Conservation (phyloP, 2,113 vertebrate genomes). For the Morone saxatilis region DNA sequence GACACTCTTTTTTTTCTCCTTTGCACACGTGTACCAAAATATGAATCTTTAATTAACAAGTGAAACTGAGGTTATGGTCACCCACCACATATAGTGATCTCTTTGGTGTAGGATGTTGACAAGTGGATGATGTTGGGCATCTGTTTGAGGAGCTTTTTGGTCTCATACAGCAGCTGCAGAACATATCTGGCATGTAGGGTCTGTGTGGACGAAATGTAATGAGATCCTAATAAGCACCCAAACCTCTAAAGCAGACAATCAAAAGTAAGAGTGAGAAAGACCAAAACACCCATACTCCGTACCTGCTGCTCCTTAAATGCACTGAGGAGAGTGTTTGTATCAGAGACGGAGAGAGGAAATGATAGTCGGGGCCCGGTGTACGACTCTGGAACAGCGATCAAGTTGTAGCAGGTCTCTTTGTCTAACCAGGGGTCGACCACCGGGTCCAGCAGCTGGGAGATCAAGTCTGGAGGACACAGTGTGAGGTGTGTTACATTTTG, state of each 20-base stretch:
- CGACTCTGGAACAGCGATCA: conserved; percentile 86
- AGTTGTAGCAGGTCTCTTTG: conserved; percentile 79
- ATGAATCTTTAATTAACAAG: not conserved
- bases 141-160: conserved; percentile 90
- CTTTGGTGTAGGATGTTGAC: conserved; percentile 89
- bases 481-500: not conserved
- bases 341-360: conserved; percentile 89
- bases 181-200: conserved; percentile 92
- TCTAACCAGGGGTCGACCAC: conserved; percentile 73
- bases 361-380: conserved; percentile 91
- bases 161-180: conserved; percentile 90
- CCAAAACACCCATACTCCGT: not conserved
- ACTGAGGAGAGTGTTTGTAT: conserved; percentile 87
- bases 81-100: conserved; percentile 85
- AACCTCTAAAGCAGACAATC: not conserved
- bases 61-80: not conserved
- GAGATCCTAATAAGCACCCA: not conserved
- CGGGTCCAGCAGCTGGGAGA: conserved; percentile 85
- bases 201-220: conserved; percentile 77
- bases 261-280: not conserved
- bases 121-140: conserved; percentile 92
- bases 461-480: conserved; percentile 77
- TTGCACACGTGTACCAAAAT: not conserved
- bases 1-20: not conserved
- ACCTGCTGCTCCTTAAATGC: conserved; percentile 93